Percentiles rank a stretch among this genome's conserved stretches.
These are phyloP conservation scores for Sebastolobus alascanus DNA, from an alignment of 2,797 vertebrate species.

Conservation along the genomic window DNA sequence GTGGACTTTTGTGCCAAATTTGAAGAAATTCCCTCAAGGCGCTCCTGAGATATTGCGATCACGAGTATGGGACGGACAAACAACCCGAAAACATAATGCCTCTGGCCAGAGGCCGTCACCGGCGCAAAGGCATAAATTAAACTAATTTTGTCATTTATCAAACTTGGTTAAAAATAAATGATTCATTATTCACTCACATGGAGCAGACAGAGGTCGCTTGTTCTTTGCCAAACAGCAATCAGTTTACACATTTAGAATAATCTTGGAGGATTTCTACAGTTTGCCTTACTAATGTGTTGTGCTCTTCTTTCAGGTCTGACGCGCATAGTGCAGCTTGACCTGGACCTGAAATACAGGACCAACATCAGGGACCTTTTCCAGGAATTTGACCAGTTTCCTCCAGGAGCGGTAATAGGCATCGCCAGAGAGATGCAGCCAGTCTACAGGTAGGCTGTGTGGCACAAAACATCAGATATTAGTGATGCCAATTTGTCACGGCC, in stretches of 20 bases:
- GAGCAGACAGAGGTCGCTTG: not conserved
- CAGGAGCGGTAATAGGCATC: conserved; percentile 93
- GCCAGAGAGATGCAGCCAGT: conserved; percentile 97
- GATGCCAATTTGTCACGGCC: not conserved
- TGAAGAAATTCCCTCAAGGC: too few relatives aligned
- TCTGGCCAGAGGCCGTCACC: too few relatives aligned
- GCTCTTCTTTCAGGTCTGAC: conserved; percentile 86
- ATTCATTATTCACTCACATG: not conserved
- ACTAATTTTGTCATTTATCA: not conserved
- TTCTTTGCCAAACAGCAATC: not conserved
- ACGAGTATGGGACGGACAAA: too few relatives aligned
- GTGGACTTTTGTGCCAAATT: too few relatives aligned
- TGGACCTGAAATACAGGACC: conserved; percentile 94
- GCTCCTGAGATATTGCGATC: too few relatives aligned
- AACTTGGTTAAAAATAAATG: not conserved
- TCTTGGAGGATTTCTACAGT: not conserved
- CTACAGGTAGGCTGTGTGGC: conserved; percentile 90
- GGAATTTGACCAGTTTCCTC: conserved; percentile 91
- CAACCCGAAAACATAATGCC: too few relatives aligned
- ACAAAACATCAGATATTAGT: not conserved
- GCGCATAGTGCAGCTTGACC: conserved; percentile 92
- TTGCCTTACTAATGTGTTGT: not conserved
- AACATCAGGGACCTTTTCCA: conserved; percentile 96
- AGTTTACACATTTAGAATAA: not conserved
- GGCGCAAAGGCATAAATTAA: conserved; percentile 7